A percentile compares a stretch with the other conserved stretches of the same genome.
Conservation (phyloP, 2,888 invertebrate species). For the Ichneumoninae sp. region DNA sequence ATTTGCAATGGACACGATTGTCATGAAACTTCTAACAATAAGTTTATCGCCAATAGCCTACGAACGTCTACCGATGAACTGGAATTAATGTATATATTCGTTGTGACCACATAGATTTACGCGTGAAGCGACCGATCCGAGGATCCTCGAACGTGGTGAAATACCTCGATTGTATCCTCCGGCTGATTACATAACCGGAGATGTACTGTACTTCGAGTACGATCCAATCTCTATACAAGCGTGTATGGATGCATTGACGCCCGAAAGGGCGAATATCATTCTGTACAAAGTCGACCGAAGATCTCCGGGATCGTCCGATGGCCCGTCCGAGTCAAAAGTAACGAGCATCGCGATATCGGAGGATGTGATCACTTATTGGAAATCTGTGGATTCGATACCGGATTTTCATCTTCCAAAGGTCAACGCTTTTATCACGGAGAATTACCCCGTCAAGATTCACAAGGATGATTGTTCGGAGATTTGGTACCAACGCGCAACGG, state of each 20-base stretch:
- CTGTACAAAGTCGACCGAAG: slow-evolving; percentile 87
- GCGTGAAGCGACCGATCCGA: neutral
- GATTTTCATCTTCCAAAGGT: slow-evolving; percentile 89
- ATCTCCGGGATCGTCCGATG: slow-evolving; percentile 88
- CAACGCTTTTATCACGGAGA: slow-evolving; percentile 90
- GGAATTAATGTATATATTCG: neutral
- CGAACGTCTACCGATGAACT: too few species aligned
- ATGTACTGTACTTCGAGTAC: slow-evolving; percentile 91
- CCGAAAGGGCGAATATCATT: slow-evolving; percentile 90
- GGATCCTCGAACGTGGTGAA: slow-evolving; percentile 89
- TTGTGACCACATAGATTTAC: neutral
- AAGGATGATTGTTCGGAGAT: slow-evolving; percentile 87
- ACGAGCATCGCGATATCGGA: slow-evolving; percentile 87
- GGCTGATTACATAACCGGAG: slow-evolving; percentile 91
- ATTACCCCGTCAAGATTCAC: slow-evolving; percentile 88
- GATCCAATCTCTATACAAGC: slow-evolving; percentile 88
- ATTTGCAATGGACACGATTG: too few species aligned
- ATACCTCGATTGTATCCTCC: slow-evolving; percentile 92
- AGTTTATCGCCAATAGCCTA: too few species aligned
- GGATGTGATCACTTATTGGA: slow-evolving; percentile 88
- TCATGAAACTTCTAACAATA: too few species aligned
- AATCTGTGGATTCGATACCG: slow-evolving; percentile 85
- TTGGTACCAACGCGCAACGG: slow-evolving; percentile 94
- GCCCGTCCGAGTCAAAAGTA: slow-evolving; percentile 94
- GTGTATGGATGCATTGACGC: slow-evolving; percentile 87